Percentiles rank a stretch among this genome's conserved stretches.
These are phyloP conservation scores for Globodera rostochiensis DNA, from an alignment of 1,140 invertebrate genomes.

Conservation along the genomic window DNA sequence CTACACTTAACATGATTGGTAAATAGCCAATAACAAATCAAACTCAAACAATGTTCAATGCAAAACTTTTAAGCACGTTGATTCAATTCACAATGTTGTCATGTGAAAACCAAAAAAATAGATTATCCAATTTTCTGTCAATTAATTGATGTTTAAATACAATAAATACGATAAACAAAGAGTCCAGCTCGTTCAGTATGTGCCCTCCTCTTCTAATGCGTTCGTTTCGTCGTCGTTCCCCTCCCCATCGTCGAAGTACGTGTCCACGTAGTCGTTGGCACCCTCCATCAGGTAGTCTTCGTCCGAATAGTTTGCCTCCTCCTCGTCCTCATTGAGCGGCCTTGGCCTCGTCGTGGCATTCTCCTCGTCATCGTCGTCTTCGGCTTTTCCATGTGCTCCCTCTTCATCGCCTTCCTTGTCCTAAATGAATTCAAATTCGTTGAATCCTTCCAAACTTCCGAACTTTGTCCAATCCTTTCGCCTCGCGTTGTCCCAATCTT, in stretches of 20 bases:
- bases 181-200: not conserved
- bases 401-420: slow-evolving; percentile 9
- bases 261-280: slow-evolving; percentile 31
- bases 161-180: too few species aligned
- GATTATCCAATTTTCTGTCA: too few species aligned
- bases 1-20: too few species aligned
- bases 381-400: not conserved
- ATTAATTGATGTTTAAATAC: too few species aligned
- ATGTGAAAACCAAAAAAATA: too few species aligned
- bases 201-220: slow-evolving; percentile 25
- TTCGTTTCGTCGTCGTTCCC: slow-evolving; percentile 22
- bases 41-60: too few species aligned
- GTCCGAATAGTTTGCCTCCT: slow-evolving; percentile 26
- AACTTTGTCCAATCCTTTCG: not conserved
- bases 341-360: slow-evolving; percentile 2
- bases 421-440: not conserved
- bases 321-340: slow-evolving; percentile 20
- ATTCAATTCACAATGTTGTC: too few species aligned
- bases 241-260: slow-evolving; percentile 27
- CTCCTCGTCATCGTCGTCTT: slow-evolving; percentile 14
- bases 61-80: too few species aligned
- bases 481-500: slow-evolving; percentile 14
- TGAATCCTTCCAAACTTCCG: not conserved
- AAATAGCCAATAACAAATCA: too few species aligned
- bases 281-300: slow-evolving; percentile 26